Evolutionary conservation across 2,888 invertebrate species (phyloP).

Genomic region (Isoperla grammatica): DNA sequence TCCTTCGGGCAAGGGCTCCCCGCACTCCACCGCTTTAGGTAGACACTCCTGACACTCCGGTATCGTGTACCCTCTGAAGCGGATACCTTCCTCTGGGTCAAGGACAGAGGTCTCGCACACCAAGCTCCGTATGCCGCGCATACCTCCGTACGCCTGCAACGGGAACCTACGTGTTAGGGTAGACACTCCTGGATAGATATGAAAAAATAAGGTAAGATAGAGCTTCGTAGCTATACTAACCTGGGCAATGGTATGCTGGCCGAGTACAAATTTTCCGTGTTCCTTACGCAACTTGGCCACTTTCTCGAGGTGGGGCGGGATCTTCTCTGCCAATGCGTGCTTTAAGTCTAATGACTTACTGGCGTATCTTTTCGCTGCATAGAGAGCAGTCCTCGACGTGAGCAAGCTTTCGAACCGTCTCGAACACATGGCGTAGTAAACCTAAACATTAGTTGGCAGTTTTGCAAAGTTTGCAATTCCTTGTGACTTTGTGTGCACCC

Average conservation of each 20-base stretch:
- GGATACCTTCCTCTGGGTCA: slow-evolving; percentile 91
- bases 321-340: slow-evolving; percentile 77
- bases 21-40: slow-evolving; percentile 73
- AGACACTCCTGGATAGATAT: too few relatives aligned
- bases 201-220: slow-evolving; percentile 11
- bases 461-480: too few relatives aligned
- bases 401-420: too few relatives aligned
- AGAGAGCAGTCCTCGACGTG: too few relatives aligned
- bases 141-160: slow-evolving; percentile 64
- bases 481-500: too few relatives aligned
- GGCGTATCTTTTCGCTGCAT: too few relatives aligned
- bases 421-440: too few relatives aligned
- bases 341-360: slow-evolving; percentile 76
- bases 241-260: slow-evolving; percentile 97
- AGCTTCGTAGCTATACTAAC: slow-evolving; percentile 50
- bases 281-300: slow-evolving; percentile 87
- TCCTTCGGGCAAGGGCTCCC: slow-evolving; percentile 85
- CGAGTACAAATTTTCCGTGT: slow-evolving; percentile 84
- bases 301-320: slow-evolving; percentile 88
- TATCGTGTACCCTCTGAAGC: slow-evolving; percentile 89
- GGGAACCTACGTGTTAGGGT: background rate
- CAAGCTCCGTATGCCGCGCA: slow-evolving; percentile 91
- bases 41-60: slow-evolving; percentile 84
- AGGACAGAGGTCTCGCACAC: slow-evolving; percentile 93
- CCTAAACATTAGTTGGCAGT: too few relatives aligned